These are phyloP conservation scores for Monomorium pharaonis DNA, from an alignment of 1,140 invertebrate genomes.

Conservation along the genomic window DNA sequence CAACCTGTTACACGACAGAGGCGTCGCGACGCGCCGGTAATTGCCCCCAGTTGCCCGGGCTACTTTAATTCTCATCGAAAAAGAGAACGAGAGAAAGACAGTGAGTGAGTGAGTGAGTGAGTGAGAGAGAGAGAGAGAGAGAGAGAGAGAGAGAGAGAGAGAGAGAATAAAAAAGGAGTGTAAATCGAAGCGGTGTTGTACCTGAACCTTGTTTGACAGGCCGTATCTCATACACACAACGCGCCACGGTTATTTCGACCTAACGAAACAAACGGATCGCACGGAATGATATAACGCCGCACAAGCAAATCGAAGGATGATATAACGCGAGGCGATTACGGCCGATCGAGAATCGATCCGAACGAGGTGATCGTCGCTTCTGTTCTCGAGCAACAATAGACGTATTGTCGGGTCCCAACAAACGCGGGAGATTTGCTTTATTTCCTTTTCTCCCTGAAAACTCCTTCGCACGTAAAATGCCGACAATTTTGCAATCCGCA, in stretches of 20 bases:
- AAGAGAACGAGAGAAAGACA: neutral
- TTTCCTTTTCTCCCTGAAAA: neutral
- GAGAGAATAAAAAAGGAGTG: neutral
- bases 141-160: neutral
- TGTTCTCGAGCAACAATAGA: neutral
- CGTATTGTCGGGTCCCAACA: neutral
- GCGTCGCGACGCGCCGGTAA: slow-evolving; percentile 37
- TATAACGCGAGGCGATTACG: slow-evolving; percentile 1
- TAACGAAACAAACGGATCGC: slow-evolving; percentile 25
- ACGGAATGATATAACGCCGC: slow-evolving; percentile 16
- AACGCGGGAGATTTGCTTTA: neutral
- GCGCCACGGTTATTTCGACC: slow-evolving; percentile 3
- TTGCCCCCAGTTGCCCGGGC: neutral
- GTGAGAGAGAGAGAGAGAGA: neutral
- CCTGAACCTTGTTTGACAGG: neutral
- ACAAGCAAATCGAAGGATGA: neutral
- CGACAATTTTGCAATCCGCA: no score
- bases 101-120: neutral
- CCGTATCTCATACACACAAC: neutral
- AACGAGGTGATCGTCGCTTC: neutral
- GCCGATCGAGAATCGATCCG: slow-evolving; percentile 3
- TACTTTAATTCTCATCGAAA: neutral
- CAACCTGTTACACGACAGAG: slow-evolving; percentile 26
- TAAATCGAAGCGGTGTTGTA: neutral
- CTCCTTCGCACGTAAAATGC: neutral